Conservation (phyloP, 2,113 vertebrate species). For the Abramis brama region DNA sequence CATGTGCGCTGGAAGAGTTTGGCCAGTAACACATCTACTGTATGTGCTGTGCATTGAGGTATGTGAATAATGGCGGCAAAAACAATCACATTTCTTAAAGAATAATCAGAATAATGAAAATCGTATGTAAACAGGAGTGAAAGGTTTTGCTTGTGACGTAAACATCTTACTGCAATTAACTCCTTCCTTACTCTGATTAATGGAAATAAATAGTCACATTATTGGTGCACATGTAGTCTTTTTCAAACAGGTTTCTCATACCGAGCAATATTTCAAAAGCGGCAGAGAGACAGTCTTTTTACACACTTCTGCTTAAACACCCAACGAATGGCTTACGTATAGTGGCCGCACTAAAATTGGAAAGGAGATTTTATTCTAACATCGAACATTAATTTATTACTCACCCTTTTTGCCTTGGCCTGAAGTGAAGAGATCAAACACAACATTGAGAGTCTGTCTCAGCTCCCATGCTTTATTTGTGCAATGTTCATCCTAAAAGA, state of each 20-base stretch:
- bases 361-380: background rate
- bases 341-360: background rate
- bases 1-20: too few relatives aligned
- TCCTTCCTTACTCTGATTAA: too few relatives aligned
- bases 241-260: background rate
- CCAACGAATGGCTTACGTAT: background rate
- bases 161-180: background rate
- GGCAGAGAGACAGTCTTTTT: background rate
- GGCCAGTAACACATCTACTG: too few relatives aligned
- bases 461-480: conserved; percentile 90
- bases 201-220: too few relatives aligned
- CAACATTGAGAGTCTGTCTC: conserved; percentile 90
- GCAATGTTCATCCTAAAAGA: conserved; percentile 80
- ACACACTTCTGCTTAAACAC: background rate
- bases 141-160: background rate
- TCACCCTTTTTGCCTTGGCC: conserved; percentile 90
- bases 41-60: too few relatives aligned
- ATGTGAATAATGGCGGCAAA: too few relatives aligned
- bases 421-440: conserved; percentile 88
- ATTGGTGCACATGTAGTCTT: background rate
- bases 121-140: background rate
- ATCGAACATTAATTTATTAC: background rate
- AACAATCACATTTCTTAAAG: too few relatives aligned
- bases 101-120: too few relatives aligned
- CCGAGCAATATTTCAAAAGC: background rate